Evolutionary conservation across 2,113 vertebrate species (phyloP), one percentile per base, ranked within the genome.

Genomic region (Xenopus borealis): DNA sequence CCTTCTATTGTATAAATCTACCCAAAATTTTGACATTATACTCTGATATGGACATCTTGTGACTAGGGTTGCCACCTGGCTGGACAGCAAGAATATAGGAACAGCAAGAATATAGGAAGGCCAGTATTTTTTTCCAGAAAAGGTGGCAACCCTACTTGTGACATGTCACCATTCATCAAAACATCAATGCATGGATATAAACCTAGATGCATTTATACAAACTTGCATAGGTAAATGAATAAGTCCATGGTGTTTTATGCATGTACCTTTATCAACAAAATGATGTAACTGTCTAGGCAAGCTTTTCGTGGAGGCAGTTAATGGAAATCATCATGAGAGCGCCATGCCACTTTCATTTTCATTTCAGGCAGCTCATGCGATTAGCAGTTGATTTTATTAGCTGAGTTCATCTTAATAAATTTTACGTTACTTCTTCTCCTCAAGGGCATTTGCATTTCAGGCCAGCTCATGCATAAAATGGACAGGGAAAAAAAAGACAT

Each of bases 381-480:
- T 68, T 52, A 69, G 72, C 52, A 59, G 45, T 62, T 61, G 30
- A 74, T 63, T 75, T 62, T 69, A 69, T 63, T 69, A 53, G 45
- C 23, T 27, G 19, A 68, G 45, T 68, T 69, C 66, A 69, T 75
- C 45, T 62, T 75, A 75, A 69, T 69, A 75, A 50, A 75, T 62
- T 63, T 75, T 68, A 53, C 30, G 40, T 75, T 68, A 52, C 23
- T 47, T 16, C 12, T 68, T 62, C 16, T 27, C 62, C 53, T 47
- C 20, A 46, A 74, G 64, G 57, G 20, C 20, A 75, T 62, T 75
- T 75, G 55, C 65, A 75, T 68, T 68, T 50, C 46, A 67, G 14
- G 44, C 63, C 53, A 67, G 23, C 44, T 75, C 72, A 69, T 75
- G 66, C 73, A 75, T 75, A 75, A 62, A 75, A 75, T 75, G 73